Base-by-base conservation (phyloP, 2,888 invertebrate species). In the Hetaerina titia region DNA sequence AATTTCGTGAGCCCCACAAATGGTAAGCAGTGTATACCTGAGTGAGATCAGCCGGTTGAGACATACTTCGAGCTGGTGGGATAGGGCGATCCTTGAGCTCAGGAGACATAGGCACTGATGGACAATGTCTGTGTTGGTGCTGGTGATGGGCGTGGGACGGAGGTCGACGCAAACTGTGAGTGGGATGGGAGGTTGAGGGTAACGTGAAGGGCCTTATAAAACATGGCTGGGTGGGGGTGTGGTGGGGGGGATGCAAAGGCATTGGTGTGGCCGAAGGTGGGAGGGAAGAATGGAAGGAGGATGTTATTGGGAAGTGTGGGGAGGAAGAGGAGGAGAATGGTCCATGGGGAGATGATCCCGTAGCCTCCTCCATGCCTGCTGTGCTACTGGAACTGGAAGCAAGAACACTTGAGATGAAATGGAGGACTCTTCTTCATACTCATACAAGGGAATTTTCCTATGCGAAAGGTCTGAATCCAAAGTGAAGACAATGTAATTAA, bases 41-140 rank as follows among this genome's bases (percentile, higher is more conserved):
- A 89, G 96, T 96, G 87, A 97, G 96, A 96, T 97, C 97, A 64
- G 97, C 96, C 25, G 97, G 97, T 95, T 97, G 97, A 94, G 97
- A 97, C 95, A 97, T 97, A 94, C 97, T 97, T 95, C 97, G 96
- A 95, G 97, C 97, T 22, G 92, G 92, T 74, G 92, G 92, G 22
- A 92, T 69, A 31, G 92, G 92, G 69, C 92, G 92, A 92, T 92
- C 92, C 92, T 69, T 64, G 69, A 92, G 69, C 69, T 92, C 92
- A 56, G 92, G 92, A 92, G 92, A 92, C 92, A 92, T 92, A 92
- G 92, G 92, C 92, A 92, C 92, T 69, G 92, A 92, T 64, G 92
- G 92, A 69, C 92, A 92, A 69, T 92, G 92, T 92, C 92, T 64
- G 92, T 92, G 92, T 69, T 92, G 92, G 69, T 92, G 92, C 92